These are phyloP conservation scores for Clarias magur DNA, from an alignment of 2,113 vertebrate species.

Conservation along the genomic window DNA sequence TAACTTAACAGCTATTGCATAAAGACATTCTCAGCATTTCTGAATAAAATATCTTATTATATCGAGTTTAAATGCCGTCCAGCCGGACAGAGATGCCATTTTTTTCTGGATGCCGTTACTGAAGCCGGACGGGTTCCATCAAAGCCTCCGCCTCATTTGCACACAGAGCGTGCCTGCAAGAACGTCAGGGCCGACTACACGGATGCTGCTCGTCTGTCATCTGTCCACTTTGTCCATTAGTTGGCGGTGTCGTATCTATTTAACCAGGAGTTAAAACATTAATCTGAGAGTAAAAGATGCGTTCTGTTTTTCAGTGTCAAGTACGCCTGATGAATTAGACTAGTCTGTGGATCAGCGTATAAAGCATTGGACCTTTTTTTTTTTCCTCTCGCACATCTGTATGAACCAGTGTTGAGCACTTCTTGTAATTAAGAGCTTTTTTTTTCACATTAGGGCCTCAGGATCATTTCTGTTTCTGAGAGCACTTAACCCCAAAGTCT, in stretches of 20 bases:
- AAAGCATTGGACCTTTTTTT: not conserved
- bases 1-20: not conserved
- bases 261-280: not conserved
- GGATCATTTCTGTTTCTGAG: no score
- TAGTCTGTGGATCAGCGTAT: not conserved
- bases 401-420: no score
- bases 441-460: no score
- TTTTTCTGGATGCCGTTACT: not conserved
- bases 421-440: no score
- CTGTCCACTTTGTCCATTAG: not conserved
- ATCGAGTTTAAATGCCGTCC: not conserved
- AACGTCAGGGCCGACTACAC: not conserved
- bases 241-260: not conserved
- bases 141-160: not conserved
- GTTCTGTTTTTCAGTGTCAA: not conserved
- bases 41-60: not conserved
- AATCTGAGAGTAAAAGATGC: not conserved
- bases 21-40: not conserved
- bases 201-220: not conserved
- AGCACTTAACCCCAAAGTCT: no score
- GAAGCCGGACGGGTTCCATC: not conserved
- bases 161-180: not conserved
- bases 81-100: not conserved
- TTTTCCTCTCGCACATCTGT: no score
- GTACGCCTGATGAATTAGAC: not conserved